A percentile compares a stretch with the other conserved stretches of the same genome.
phyloP scores from a whole-genome alignment of 64 coral and sea anemone genomes.

The Dendrophyllia cribrosa region DNA sequence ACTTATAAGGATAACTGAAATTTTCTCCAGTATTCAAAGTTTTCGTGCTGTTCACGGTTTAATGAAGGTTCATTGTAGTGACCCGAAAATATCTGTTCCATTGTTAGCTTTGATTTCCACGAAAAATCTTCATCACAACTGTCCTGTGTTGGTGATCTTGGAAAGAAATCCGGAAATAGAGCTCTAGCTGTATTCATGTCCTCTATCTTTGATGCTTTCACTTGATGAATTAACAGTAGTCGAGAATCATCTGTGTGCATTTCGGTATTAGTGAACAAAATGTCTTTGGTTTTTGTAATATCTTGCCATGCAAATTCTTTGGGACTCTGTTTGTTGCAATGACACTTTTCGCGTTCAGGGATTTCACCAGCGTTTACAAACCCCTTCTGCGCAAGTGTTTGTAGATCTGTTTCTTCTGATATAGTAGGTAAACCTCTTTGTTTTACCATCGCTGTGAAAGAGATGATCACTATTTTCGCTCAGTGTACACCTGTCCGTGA shows the following conservation, averaged over 20 bases:
- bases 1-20: background rate
- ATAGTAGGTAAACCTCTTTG: constrained; percentile 10
- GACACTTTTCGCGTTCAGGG: background rate
- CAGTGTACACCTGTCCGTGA: background rate
- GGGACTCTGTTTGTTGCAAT: background rate
- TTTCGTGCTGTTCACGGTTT: background rate
- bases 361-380: background rate
- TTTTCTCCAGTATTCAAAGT: background rate
- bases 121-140: background rate
- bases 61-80: background rate
- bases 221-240: background rate
- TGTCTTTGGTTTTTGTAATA: too few relatives aligned
- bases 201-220: background rate
- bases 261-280: background rate
- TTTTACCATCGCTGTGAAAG: background rate
- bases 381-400: background rate
- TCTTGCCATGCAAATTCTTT: background rate
- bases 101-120: background rate
- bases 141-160: background rate
- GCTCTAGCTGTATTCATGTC: background rate
- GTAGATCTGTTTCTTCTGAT: background rate
- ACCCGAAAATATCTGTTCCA: constrained; percentile 31
- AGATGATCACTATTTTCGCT: background rate
- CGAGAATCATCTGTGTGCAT: background rate
- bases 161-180: constrained; percentile 48